These are phyloP conservation scores for Incurvaria masculella DNA, from an alignment of 2,888 invertebrate genomes.

Conservation along the genomic window DNA sequence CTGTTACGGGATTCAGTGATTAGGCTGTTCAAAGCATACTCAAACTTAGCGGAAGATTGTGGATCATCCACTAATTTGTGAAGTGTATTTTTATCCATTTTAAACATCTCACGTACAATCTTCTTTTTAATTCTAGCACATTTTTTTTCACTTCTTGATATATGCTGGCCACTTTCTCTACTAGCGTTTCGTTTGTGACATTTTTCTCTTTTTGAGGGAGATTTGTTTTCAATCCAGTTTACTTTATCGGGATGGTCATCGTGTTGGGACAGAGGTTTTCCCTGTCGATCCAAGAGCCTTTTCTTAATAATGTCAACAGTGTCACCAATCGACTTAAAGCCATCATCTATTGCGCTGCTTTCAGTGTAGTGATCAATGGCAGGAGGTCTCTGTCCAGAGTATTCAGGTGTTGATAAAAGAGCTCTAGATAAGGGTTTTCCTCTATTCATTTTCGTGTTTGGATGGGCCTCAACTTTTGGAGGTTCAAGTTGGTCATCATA, in stretches of 20 bases:
- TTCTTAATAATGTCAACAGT: slow-evolving; percentile 45
- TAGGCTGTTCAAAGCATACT: slow-evolving; percentile 47
- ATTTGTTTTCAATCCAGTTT: slow-evolving; percentile 8
- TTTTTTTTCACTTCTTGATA: slow-evolving; percentile 27
- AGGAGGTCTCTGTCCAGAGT: slow-evolving; percentile 42
- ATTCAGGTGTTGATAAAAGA: too few relatives aligned
- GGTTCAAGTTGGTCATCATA: too few relatives aligned
- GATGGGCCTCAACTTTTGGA: too few relatives aligned
- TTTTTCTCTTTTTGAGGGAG: slow-evolving; percentile 14
- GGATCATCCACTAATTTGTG: slow-evolving; percentile 50
- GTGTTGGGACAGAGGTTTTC: slow-evolving; percentile 21
- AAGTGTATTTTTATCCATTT: slow-evolving; percentile 50
- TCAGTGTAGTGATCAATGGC: slow-evolving; percentile 45
- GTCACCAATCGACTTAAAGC: slow-evolving; percentile 43
- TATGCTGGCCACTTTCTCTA: slow-evolving; percentile 26
- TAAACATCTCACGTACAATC: slow-evolving; percentile 48
- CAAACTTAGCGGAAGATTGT: slow-evolving; percentile 49
- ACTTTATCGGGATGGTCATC: slow-evolving; percentile 16
- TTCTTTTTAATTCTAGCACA: slow-evolving; percentile 48
- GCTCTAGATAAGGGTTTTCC: too few relatives aligned
- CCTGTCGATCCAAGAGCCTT: slow-evolving; percentile 34
- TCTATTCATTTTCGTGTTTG: too few relatives aligned
- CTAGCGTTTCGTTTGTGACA: slow-evolving; percentile 26
- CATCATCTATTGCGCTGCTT: slow-evolving; percentile 28
- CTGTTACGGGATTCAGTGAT: slow-evolving; percentile 51